Evolutionary conservation across 2,797 vertebrate species (phyloP), one percentile per base, ranked within the genome.

Genomic region (Crenichthys baileyi): DNA sequence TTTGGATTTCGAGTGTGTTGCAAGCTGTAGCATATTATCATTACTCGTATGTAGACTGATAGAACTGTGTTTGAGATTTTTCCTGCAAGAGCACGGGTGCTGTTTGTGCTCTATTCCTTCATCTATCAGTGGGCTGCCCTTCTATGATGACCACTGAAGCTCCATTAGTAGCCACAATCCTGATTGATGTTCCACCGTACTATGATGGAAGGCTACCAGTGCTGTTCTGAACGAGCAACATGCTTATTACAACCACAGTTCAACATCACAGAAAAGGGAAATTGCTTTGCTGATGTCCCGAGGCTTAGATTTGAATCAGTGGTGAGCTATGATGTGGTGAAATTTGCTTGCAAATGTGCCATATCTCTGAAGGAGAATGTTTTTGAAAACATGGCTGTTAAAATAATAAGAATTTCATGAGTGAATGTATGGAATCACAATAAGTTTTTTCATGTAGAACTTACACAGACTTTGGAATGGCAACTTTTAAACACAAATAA

Each of bases 121-220:
- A 94, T 94, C 86, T 90, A 83, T 94, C 93, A 93, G 87, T 61
- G 36, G 79, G 83, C 86, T 86, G 88, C 88, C 93, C 89, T 90
- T 88, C 90, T 92, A 84, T 88, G 87, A 94, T 92, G 92, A 91
- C 88, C 87, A 87, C 82, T 83, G 91, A 93, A 89, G 90, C 89
- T 90, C 92, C 89, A 93, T 94, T 94, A 94, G 91, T 78, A 88
- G 80, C 89, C 85, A 76, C 88, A 78, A 84, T 75, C 83, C 87
- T 94, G 94, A 95, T 92, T 92, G 89, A 95, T 93, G 93, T 84
- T 79, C 86, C 88, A 73, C 89, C 78, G 73, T 78, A 87, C 83
- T 75, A 81, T 80, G 79, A 85, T 75, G 72, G 88, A 93, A 91
- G 86, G 89, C 86, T 74, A 36, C 53, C 84, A 90, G 83, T 90